Evolutionary conservation across 2,888 invertebrate species (phyloP).

Genomic region (Trilocha varians): DNA sequence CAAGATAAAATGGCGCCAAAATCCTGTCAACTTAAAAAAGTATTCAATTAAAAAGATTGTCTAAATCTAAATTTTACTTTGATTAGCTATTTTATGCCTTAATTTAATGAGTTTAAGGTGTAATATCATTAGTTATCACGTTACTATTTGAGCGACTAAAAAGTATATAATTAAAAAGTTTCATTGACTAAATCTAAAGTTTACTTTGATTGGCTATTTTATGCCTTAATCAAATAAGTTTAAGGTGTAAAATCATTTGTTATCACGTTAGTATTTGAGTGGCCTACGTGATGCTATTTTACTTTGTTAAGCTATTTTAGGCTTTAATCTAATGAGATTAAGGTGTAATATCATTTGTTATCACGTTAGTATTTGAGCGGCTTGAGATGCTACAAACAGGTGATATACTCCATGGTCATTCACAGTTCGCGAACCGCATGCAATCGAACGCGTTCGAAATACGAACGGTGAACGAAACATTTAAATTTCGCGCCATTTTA

Average conservation of each 20-base stretch:
- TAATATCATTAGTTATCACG: background rate
- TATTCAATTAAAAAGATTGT: too few species aligned
- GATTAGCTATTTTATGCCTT: background rate
- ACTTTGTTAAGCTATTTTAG: background rate
- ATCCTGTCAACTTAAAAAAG: too few species aligned
- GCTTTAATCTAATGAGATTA: background rate
- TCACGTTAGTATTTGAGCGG: background rate
- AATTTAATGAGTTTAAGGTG: background rate
- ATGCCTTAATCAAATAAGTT: background rate
- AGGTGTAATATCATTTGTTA: background rate
- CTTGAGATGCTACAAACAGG: constrained; percentile 22
- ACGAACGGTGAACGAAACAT: constrained; percentile 27
- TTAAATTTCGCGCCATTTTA: constrained; percentile 1
- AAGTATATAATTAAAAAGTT: too few species aligned
- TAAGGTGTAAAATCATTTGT: background rate
- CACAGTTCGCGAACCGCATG: constrained; percentile 44
- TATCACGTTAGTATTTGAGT: background rate
- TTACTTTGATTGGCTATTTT: background rate
- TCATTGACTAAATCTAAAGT: too few species aligned
- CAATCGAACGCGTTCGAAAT: constrained; percentile 32
- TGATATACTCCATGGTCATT: constrained; percentile 50
- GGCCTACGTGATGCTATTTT: background rate
- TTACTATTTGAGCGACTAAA: background rate
- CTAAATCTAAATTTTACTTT: too few species aligned
- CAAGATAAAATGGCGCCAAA: too few species aligned